A percentile compares a stretch with the other conserved stretches of the same genome.
phyloP scores from a whole-genome alignment of 2,797 vertebrate genomes.

The Poeciliopsis paucimaculata region DNA sequence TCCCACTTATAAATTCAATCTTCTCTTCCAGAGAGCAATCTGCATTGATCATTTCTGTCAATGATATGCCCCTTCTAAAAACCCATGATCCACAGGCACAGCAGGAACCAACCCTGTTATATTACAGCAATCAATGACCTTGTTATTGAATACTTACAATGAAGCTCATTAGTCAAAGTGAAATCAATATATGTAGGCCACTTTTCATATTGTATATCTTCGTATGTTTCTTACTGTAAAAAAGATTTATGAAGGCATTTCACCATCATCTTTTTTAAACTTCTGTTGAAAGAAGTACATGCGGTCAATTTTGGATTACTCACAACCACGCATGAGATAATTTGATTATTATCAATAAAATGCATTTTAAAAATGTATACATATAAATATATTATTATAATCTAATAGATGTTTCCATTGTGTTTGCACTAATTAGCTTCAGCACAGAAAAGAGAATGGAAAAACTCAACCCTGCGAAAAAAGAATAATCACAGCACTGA shows the following conservation, averaged over 20 bases:
- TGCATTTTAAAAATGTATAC: constrained; percentile 27
- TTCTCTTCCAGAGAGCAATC: constrained; percentile 41
- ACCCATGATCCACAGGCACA: constrained; percentile 44
- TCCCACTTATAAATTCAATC: constrained; percentile 47
- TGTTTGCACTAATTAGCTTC: constrained; percentile 47
- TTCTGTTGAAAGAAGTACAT: constrained; percentile 19
- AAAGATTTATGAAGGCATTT: constrained; percentile 70
- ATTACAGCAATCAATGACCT: constrained; percentile 73
- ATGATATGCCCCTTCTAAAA: constrained; percentile 55
- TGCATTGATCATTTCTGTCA: constrained; percentile 67
- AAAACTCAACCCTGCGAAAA: constrained; percentile 34
- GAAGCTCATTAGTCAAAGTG: constrained; percentile 74
- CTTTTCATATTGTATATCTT: constrained; percentile 72
- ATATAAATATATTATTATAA: constrained; percentile 40
- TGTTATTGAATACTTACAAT: constrained; percentile 74
- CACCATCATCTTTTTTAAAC: constrained; percentile 43
- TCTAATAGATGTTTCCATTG: constrained; percentile 22
- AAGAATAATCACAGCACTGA: constrained; percentile 37
- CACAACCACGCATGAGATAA: constrained; percentile 35
- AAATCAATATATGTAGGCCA: constrained; percentile 66
- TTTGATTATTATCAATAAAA: constrained; percentile 9
- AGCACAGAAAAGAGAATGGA: constrained; percentile 43
- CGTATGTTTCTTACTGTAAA: constrained; percentile 70
- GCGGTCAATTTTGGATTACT: constrained; percentile 43
- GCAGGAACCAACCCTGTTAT: constrained; percentile 59